Conservation (phyloP, 2,113 vertebrate species). For the Erinaceus europaeus region DNA sequence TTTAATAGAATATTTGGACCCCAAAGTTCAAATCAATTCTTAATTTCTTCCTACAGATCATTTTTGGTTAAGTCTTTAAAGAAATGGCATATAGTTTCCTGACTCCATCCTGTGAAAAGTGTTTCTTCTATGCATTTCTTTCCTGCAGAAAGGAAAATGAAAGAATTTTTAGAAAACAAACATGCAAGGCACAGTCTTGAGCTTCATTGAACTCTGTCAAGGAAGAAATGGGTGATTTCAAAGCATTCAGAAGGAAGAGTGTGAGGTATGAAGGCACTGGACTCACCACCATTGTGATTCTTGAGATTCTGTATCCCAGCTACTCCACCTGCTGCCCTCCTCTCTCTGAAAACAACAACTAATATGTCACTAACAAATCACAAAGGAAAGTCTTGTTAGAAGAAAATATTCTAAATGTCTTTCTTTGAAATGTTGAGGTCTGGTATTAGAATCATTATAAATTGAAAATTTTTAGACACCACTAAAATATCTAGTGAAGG, state of each 20-base stretch:
- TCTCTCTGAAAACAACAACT: background rate
- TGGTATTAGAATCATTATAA: background rate
- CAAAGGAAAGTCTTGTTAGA: background rate
- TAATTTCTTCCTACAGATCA: background rate
- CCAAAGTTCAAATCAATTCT: background rate
- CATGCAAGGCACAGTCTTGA: background rate
- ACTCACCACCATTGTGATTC: background rate
- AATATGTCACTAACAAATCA: background rate
- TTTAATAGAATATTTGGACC: background rate
- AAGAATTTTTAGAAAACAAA: background rate
- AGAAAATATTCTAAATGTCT: background rate
- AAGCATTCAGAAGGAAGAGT: background rate
- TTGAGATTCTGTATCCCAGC: background rate
- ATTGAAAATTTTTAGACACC: background rate
- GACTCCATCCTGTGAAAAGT: background rate
- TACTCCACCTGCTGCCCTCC: background rate
- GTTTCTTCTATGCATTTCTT: slow-evolving; percentile 4
- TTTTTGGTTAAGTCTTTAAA: background rate
- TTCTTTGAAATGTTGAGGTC: slow-evolving; percentile 2
- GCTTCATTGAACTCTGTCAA: background rate
- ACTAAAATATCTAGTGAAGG: background rate
- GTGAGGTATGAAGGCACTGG: background rate
- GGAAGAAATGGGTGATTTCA: background rate
- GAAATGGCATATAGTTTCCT: background rate
- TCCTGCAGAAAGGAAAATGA: background rate